Conservation (phyloP, 2,797 vertebrate genomes). For the Oryzias sinensis region DNA sequence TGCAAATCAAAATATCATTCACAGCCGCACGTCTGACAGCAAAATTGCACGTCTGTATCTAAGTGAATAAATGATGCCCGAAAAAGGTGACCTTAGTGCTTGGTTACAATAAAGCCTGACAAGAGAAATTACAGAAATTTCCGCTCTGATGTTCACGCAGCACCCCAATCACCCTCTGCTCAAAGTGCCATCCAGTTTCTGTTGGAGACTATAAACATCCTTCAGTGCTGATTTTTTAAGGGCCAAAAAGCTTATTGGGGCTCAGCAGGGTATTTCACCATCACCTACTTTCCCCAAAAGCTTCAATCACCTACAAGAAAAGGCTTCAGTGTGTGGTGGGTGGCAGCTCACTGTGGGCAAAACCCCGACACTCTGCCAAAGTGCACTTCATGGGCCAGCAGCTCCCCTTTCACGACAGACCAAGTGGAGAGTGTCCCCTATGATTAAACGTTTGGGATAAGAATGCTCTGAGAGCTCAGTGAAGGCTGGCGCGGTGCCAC, state of each 20-base stretch:
- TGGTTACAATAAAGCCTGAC: slow-evolving; percentile 31
- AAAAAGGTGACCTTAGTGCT: slow-evolving; percentile 34
- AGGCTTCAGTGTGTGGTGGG: slow-evolving; percentile 21
- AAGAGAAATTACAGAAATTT: slow-evolving; percentile 57
- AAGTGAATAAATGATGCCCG: slow-evolving; percentile 12
- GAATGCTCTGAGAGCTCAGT: slow-evolving; percentile 33
- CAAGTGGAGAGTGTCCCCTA: slow-evolving; percentile 51
- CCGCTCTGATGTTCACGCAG: slow-evolving; percentile 39
- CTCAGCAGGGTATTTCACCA: slow-evolving; percentile 24
- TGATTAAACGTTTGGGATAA: slow-evolving; percentile 55
- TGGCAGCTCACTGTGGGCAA: slow-evolving; percentile 21
- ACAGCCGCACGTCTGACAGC: slow-evolving; percentile 1
- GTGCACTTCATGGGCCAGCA: slow-evolving; percentile 40
- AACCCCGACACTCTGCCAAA: slow-evolving; percentile 44
- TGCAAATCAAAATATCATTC: background rate
- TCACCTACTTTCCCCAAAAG: slow-evolving; percentile 27
- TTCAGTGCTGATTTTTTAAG: slow-evolving; percentile 32
- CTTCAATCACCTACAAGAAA: slow-evolving; percentile 49
- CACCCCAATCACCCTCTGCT: slow-evolving; percentile 24
- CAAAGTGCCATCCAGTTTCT: slow-evolving; percentile 26
- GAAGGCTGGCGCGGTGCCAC: slow-evolving; percentile 35
- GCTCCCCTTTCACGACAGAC: slow-evolving; percentile 47
- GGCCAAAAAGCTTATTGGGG: slow-evolving; percentile 47
- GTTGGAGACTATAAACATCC: slow-evolving; percentile 37
- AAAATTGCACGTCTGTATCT: slow-evolving; percentile 20